Conservation (phyloP, 2,797 vertebrate species). For the Cryptoblepharus egeriae region DNA sequence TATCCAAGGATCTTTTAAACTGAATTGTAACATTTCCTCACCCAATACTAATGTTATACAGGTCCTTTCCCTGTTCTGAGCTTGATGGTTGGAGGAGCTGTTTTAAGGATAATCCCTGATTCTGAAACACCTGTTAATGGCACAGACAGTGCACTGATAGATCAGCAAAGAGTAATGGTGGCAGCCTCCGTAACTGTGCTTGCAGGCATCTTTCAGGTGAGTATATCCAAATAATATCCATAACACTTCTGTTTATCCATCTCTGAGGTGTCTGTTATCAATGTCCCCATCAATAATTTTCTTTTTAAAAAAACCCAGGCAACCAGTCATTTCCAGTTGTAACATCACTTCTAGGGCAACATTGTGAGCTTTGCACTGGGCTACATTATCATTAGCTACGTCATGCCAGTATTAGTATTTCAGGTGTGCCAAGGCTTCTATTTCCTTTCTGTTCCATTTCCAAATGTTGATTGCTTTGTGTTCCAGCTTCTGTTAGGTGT, state of each 20-base stretch:
- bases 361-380: too few species aligned
- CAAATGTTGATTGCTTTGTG: slow-evolving; percentile 20
- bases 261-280: neutral
- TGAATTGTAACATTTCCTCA: neutral
- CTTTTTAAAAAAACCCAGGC: too few species aligned
- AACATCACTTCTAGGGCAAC: too few species aligned
- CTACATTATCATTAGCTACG: too few species aligned
- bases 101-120: slow-evolving; percentile 81
- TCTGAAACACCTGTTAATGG: slow-evolving; percentile 3
- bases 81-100: slow-evolving; percentile 91
- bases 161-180: slow-evolving; percentile 83
- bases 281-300: too few species aligned
- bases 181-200: slow-evolving; percentile 89
- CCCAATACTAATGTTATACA: slow-evolving; percentile 57
- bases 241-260: neutral
- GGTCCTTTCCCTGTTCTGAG: slow-evolving; percentile 94
- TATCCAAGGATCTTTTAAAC: neutral
- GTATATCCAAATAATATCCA: slow-evolving; percentile 22
- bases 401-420: neutral
- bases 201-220: slow-evolving; percentile 91
- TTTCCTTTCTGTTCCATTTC: fast-evolving
- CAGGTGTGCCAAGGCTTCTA: too few species aligned
- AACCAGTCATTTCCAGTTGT: too few species aligned
- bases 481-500: slow-evolving; percentile 88
- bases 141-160: slow-evolving; percentile 68